phyloP scores from a whole-genome alignment of 2,888 invertebrate species.

The Camponotus fellah region DNA sequence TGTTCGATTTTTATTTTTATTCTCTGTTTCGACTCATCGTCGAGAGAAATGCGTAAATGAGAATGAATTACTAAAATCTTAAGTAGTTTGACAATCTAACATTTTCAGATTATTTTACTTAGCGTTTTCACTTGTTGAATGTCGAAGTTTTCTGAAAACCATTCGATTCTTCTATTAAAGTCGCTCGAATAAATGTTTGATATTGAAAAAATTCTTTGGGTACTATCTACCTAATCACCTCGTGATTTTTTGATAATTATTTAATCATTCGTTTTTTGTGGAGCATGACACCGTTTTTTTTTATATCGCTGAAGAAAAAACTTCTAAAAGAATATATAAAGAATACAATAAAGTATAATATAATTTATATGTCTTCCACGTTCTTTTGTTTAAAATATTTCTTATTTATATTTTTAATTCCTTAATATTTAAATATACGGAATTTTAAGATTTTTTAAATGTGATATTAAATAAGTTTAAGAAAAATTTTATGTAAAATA shows the following conservation, averaged over 20 bases:
- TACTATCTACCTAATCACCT: neutral
- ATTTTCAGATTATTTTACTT: neutral
- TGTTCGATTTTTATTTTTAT: slow-evolving; percentile 33
- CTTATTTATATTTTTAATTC: neutral
- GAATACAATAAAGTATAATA: neutral
- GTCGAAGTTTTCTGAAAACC: neutral
- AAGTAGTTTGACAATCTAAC: neutral
- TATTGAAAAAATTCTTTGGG: neutral
- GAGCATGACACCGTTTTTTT: neutral
- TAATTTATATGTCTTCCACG: neutral
- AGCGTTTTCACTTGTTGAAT: neutral
- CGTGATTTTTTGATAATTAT: neutral
- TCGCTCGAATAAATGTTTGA: neutral
- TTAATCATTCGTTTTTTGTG: neutral
- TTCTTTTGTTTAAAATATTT: neutral
- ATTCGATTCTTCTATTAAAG: neutral
- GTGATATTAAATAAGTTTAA: neutral
- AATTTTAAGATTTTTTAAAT: neutral
- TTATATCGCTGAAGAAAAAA: neutral
- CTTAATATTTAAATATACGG: neutral
- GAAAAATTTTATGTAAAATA: neutral
- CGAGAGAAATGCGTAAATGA: slow-evolving; percentile 36
- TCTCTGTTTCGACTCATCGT: neutral
- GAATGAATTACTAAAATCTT: neutral
- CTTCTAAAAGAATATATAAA: neutral